Evolutionary conservation across 2,113 vertebrate genomes (phyloP).

Genomic region (Eleginops maclovinus): DNA sequence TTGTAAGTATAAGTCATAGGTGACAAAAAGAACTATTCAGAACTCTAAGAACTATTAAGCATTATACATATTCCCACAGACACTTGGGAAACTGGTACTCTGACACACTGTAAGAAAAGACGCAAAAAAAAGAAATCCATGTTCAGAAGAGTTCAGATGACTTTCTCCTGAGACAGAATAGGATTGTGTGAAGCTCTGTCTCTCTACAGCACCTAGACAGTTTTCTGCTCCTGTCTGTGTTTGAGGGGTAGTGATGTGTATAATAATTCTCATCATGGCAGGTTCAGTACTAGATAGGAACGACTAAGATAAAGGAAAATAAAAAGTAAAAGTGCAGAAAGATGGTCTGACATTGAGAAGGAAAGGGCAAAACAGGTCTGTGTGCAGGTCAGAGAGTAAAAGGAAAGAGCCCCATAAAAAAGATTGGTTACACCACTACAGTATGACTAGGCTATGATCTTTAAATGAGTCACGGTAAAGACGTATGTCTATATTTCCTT

Average conservation of each 20-base stretch:
- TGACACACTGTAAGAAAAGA: constrained; percentile 5
- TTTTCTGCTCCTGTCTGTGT: constrained; percentile 62
- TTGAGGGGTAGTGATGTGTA: constrained; percentile 69
- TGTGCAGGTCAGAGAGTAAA: constrained; percentile 26
- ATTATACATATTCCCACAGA: constrained; percentile 11
- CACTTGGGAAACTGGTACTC: constrained; percentile 29
- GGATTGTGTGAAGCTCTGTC: constrained; percentile 47
- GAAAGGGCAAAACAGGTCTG: constrained; percentile 13
- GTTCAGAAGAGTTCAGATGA: constrained; percentile 62
- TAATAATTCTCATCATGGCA: constrained; percentile 60
- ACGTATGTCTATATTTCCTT: not conserved
- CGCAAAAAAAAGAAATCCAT: constrained; percentile 28
- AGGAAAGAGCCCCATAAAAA: constrained; percentile 7
- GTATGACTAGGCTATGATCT: constrained; percentile 4
- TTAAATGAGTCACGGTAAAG: constrained; percentile 1
- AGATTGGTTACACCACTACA: not conserved
- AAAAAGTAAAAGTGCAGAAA: constrained; percentile 44
- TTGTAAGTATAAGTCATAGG: not conserved
- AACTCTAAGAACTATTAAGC: constrained; percentile 15
- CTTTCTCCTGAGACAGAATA: constrained; percentile 60
- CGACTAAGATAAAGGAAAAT: constrained; percentile 47
- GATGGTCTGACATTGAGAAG: constrained; percentile 36
- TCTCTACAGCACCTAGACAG: constrained; percentile 46
- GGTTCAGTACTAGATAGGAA: constrained; percentile 44
- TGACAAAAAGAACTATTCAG: constrained; percentile 15